Conservation (phyloP, 2,888 invertebrate species). For the Coecobrya sp. region DNA sequence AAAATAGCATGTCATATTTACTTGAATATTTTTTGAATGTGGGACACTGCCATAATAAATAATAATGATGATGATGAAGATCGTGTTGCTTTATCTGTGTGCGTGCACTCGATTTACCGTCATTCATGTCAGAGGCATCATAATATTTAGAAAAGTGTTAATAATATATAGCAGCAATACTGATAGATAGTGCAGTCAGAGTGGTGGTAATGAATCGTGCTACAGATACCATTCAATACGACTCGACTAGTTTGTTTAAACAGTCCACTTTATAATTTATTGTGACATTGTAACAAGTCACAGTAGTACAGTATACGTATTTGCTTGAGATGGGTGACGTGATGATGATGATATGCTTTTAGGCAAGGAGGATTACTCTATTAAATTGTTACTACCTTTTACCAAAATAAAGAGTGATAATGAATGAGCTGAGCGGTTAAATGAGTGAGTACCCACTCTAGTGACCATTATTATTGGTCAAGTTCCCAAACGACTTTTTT, state of each 20-base stretch:
- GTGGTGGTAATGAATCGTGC: neutral
- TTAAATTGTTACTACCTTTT: neutral
- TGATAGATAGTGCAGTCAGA: no score
- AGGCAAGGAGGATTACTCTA: slow-evolving; percentile 8
- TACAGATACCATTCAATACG: neutral
- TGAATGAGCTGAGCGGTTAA: slow-evolving; percentile 22
- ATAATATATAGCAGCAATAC: neutral
- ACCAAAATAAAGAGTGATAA: neutral
- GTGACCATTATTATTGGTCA: no score
- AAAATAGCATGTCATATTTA: slow-evolving; percentile 30
- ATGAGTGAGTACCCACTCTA: neutral
- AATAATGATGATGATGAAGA: slow-evolving; percentile 12
- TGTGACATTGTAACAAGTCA: slow-evolving; percentile 14
- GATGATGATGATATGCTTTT: slow-evolving; percentile 5
- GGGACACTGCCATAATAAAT: slow-evolving; percentile 31
- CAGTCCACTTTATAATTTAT: slow-evolving; percentile 47
- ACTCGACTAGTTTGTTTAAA: slow-evolving; percentile 41
- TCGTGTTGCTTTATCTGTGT: slow-evolving; percentile 1
- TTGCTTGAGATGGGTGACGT: neutral
- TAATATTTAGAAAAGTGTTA: slow-evolving; percentile 30
- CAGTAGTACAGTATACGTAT: neutral
- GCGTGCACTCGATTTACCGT: slow-evolving; percentile 17
- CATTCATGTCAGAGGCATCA: neutral
- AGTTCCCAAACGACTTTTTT: slow-evolving; percentile 24
- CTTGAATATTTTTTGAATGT: slow-evolving; percentile 24